A percentile compares a stretch with the other conserved stretches of the same genome.
phyloP scores from a whole-genome alignment of 1,140 invertebrate species.

The Maniola jurtina region DNA sequence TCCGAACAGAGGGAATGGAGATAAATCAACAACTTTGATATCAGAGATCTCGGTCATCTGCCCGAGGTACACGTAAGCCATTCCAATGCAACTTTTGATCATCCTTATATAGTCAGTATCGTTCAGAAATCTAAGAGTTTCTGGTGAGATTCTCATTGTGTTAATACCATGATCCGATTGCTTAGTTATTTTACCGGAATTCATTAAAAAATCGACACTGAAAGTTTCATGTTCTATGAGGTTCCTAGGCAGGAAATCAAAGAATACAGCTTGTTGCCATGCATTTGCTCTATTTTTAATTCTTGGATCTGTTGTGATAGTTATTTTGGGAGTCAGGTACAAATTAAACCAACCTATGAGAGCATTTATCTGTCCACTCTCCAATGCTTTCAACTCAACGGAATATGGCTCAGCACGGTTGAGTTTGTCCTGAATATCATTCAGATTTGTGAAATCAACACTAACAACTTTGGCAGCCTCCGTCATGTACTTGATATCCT shows the following conservation, averaged over 20 bases:
- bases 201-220: constrained; percentile 68
- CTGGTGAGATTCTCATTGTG: constrained; percentile 61
- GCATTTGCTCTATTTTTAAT: constrained; percentile 79
- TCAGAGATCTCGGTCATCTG: constrained; percentile 54
- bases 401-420: constrained; percentile 63
- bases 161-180: constrained; percentile 40
- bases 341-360: constrained; percentile 87
- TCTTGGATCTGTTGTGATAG: constrained; percentile 78
- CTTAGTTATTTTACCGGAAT: constrained; percentile 57
- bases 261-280: constrained; percentile 89
- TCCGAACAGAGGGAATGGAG: constrained; percentile 75
- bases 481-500: constrained; percentile 82
- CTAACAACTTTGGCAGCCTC: constrained; percentile 79
- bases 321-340: constrained; percentile 82
- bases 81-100: constrained; percentile 56
- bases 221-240: constrained; percentile 58
- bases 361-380: constrained; percentile 81
- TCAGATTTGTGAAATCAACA: constrained; percentile 83
- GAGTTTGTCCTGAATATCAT: constrained; percentile 73
- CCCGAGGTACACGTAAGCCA: constrained; percentile 52
- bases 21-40: constrained; percentile 63
- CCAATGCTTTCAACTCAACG: constrained; percentile 52
- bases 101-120: constrained; percentile 72
- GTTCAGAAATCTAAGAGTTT: constrained; percentile 79
- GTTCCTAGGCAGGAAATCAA: constrained; percentile 63